A percentile compares a stretch with the other conserved stretches of the same genome.
Conservation (phyloP, 2,113 vertebrate genomes). For the Trachemys scripta region DNA sequence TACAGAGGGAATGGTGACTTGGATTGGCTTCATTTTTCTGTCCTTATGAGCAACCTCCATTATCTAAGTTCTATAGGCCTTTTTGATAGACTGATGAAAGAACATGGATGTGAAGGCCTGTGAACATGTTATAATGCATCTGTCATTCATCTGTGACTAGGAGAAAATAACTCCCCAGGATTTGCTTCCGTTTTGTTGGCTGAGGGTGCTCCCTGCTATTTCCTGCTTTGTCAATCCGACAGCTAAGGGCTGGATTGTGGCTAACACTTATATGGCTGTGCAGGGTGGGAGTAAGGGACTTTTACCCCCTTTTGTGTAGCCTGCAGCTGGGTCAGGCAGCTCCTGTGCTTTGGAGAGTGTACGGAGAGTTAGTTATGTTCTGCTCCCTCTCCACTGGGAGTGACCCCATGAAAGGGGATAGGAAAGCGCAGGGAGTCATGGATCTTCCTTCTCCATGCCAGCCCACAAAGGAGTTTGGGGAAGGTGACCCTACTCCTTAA, state of each 20-base stretch:
- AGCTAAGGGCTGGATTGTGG: neutral
- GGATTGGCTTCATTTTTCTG: neutral
- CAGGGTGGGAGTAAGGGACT: neutral
- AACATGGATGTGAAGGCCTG: neutral
- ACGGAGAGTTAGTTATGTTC: neutral
- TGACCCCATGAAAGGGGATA: neutral
- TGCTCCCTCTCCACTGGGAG: neutral
- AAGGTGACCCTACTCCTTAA: neutral
- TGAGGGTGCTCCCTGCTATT: neutral
- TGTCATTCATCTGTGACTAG: neutral
- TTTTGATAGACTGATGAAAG: neutral
- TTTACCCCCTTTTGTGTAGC: neutral
- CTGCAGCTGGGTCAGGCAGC: neutral
- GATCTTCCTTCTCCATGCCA: neutral
- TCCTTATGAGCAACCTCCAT: neutral
- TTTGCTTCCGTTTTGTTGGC: neutral
- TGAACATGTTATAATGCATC: neutral
- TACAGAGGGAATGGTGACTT: too few relatives aligned
- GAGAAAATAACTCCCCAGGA: neutral
- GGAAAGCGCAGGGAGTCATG: neutral
- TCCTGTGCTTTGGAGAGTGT: neutral
- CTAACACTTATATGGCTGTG: neutral
- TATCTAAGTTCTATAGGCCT: neutral
- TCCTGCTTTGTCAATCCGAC: neutral
- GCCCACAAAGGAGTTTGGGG: neutral